phyloP scores from a whole-genome alignment of 2,888 invertebrate genomes.

The Himalopsyche anomala region DNA sequence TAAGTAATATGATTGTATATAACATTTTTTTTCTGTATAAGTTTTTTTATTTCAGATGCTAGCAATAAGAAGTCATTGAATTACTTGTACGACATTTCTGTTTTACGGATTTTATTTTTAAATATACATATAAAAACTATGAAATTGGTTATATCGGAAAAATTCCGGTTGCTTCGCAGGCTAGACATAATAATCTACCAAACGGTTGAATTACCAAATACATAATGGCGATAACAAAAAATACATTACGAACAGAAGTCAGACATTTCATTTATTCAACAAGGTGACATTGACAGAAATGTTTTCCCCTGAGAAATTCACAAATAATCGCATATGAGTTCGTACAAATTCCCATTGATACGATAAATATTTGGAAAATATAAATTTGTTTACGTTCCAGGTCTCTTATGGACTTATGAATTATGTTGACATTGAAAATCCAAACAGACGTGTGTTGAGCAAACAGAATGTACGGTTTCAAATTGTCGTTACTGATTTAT shows the following conservation, averaged over 20 bases:
- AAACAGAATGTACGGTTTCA: too few relatives aligned
- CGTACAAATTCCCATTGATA: neutral
- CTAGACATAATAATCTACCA: neutral
- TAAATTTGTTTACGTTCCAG: neutral
- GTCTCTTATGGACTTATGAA: too few relatives aligned
- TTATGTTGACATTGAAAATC: too few relatives aligned
- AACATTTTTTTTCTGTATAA: too few relatives aligned
- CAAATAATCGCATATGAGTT: constrained; percentile 20
- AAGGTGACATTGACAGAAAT: constrained; percentile 11
- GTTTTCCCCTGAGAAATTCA: constrained; percentile 12
- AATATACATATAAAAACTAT: too few relatives aligned
- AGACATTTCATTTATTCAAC: constrained; percentile 24
- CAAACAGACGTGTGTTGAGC: too few relatives aligned
- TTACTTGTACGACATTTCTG: too few relatives aligned
- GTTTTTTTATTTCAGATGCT: too few relatives aligned
- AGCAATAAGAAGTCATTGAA: too few relatives aligned
- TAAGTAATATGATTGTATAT: too few relatives aligned
- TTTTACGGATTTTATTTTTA: too few relatives aligned
- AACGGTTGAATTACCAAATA: constrained; percentile 23
- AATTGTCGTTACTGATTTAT: too few relatives aligned
- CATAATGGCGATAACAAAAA: neutral
- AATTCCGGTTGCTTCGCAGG: neutral
- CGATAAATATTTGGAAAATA: neutral
- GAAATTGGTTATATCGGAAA: neutral
- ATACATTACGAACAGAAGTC: neutral